phyloP scores from a whole-genome alignment of 2,113 vertebrate genomes.

The Alligator mississippiensis region DNA sequence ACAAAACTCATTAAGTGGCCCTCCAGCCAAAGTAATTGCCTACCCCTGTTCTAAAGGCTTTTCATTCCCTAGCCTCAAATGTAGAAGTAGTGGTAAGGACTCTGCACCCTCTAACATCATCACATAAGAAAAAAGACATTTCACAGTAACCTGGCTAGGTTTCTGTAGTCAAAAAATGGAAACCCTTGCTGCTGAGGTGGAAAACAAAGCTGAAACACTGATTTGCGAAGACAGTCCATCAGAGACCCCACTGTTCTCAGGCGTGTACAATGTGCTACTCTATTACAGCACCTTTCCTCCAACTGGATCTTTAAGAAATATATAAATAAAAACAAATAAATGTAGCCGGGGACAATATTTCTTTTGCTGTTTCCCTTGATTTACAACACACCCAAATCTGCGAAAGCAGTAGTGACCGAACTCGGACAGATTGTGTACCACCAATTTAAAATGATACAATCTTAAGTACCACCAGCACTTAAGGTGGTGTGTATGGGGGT shows the following conservation, averaged over 20 bases:
- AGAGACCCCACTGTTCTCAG: not conserved
- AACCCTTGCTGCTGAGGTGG: not conserved
- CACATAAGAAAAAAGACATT: not conserved
- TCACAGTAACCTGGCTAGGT: not conserved
- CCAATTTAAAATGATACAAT: too few relatives aligned
- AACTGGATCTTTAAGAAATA: not conserved
- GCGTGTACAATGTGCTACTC: fast-evolving
- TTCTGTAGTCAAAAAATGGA: not conserved
- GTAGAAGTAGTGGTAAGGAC: not conserved
- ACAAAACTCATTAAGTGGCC: too few relatives aligned
- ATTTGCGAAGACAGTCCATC: not conserved
- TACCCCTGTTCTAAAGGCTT: not conserved
- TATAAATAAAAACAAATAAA: not conserved
- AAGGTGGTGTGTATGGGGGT: too few relatives aligned
- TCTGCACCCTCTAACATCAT: not conserved
- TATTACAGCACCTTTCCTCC: not conserved
- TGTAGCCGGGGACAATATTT: not conserved
- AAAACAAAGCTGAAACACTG: fast-evolving
- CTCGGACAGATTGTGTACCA: too few relatives aligned
- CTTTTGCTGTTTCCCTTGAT: not conserved
- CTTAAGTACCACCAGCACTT: too few relatives aligned
- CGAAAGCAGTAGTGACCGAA: not conserved
- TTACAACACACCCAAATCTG: constrained; percentile 15
- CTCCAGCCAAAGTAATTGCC: too few relatives aligned
- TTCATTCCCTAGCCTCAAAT: not conserved